Percentiles rank a stretch among this genome's conserved stretches.
These are phyloP conservation scores for Criorhina ranunculi DNA, from an alignment of 2,888 invertebrate genomes.

Conservation along the genomic window DNA sequence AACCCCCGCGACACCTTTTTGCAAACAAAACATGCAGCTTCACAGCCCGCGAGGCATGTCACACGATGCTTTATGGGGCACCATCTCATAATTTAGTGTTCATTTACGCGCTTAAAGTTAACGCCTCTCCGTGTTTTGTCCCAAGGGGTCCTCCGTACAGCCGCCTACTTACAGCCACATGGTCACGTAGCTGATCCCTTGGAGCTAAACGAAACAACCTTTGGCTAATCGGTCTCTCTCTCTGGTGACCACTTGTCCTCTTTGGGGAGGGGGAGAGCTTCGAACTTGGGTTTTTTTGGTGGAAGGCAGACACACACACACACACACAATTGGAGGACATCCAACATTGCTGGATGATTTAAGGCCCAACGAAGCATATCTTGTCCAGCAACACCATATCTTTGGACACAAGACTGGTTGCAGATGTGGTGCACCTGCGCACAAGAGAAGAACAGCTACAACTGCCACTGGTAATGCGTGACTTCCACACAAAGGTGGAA, in stretches of 20 bases:
- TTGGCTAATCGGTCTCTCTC: background rate
- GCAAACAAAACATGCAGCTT: constrained; percentile 18
- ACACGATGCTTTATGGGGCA: background rate
- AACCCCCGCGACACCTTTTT: constrained; percentile 8
- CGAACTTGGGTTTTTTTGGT: background rate
- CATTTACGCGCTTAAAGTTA: constrained; percentile 52
- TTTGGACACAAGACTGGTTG: background rate
- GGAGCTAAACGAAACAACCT: background rate
- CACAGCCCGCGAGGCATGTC: constrained; percentile 7
- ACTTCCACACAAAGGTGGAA: constrained; percentile 15
- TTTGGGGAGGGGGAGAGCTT: background rate
- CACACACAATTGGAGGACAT: background rate
- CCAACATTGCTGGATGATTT: constrained; percentile 42
- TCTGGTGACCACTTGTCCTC: background rate
- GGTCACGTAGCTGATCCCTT: constrained; percentile 13
- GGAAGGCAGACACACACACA: background rate
- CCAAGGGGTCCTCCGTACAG: constrained; percentile 6
- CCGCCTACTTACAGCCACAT: constrained; percentile 40
- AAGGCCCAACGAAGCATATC: constrained; percentile 19
- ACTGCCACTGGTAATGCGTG: constrained; percentile 39
- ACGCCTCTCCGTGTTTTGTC: constrained; percentile 35
- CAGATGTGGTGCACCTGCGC: constrained; percentile 34
- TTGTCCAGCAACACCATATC: constrained; percentile 22
- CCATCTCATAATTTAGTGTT: constrained; percentile 52
- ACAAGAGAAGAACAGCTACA: constrained; percentile 9